Evolutionary conservation across 2,113 vertebrate genomes (phyloP).

Genomic region (Mirza zaza): DNA sequence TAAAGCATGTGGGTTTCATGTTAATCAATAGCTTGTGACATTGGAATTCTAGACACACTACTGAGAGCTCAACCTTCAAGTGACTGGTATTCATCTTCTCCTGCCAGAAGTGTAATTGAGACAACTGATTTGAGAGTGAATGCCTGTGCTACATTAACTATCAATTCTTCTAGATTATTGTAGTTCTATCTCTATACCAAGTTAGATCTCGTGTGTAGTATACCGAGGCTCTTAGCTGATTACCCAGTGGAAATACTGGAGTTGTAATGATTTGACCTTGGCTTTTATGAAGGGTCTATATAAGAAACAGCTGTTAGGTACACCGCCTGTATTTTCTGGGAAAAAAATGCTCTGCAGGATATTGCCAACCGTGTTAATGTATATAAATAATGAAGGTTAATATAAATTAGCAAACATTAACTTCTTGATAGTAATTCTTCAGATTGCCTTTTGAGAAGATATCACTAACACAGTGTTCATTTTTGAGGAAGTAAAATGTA

Average conservation of each 20-base stretch:
- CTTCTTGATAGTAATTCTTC: neutral
- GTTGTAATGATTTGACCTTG: neutral
- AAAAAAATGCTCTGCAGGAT: neutral
- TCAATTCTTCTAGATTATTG: neutral
- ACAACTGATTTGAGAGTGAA: neutral
- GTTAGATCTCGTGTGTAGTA: neutral
- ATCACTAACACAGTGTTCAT: neutral
- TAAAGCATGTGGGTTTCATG: neutral
- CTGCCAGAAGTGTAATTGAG: neutral
- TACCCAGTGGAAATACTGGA: neutral
- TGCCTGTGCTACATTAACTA: neutral
- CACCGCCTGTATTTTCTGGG: neutral
- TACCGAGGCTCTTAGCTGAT: neutral
- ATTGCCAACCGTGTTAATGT: neutral
- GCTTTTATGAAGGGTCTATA: neutral
- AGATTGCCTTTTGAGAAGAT: neutral
- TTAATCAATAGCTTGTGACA: constrained; percentile 23
- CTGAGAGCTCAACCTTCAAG: neutral
- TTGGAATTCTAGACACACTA: neutral
- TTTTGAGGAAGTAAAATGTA: constrained; percentile 31
- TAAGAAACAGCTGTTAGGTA: constrained; percentile 13
- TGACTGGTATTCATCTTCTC: neutral
- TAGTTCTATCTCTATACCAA: neutral
- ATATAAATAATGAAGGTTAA: neutral
- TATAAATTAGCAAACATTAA: neutral